phyloP scores from a whole-genome alignment of 2,888 invertebrate species.

The Hirudinaria manillensis region DNA sequence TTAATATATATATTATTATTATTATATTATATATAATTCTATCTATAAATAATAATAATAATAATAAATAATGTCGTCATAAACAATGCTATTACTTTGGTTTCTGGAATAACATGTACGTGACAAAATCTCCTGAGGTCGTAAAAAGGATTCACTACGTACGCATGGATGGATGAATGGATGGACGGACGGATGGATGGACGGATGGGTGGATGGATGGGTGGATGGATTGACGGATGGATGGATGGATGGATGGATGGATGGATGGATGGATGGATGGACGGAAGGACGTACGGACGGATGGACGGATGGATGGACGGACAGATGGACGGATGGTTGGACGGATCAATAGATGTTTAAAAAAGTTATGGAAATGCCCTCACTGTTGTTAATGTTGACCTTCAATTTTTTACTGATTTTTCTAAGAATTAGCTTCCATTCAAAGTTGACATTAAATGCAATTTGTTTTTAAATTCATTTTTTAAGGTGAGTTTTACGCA shows the following conservation, averaged over 20 bases:
- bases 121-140: too few relatives aligned
- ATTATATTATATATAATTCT: neutral
- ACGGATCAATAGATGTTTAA: too few relatives aligned
- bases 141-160: too few relatives aligned
- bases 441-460: too few relatives aligned
- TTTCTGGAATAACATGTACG: too few relatives aligned
- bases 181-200: neutral
- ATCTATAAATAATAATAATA: neutral
- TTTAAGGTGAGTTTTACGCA: too few relatives aligned
- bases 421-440: too few relatives aligned
- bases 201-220: neutral
- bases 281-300: neutral
- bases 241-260: neutral
- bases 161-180: neutral
- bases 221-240: neutral
- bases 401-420: too few relatives aligned
- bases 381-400: too few relatives aligned
- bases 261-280: neutral
- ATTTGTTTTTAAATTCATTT: too few relatives aligned
- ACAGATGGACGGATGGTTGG: too few relatives aligned
- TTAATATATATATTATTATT: neutral
- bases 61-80: neutral
- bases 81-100: neutral
- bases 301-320: neutral
- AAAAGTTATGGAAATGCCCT: too few relatives aligned